Evolutionary conservation across 2,888 invertebrate genomes (phyloP), one percentile per base, ranked within the genome.

Genomic region (Osmoderma eremita): DNA sequence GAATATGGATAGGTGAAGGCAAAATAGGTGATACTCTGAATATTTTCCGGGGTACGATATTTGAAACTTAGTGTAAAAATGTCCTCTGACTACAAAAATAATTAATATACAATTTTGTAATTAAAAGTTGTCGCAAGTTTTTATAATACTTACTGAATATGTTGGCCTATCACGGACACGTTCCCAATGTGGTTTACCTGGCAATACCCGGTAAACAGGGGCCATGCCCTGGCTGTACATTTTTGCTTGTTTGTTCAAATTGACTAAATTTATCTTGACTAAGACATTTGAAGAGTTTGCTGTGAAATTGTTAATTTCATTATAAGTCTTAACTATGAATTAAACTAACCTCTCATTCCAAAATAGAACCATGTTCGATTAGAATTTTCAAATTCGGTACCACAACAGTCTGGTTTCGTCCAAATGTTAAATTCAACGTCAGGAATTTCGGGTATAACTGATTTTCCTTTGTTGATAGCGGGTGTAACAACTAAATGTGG

Each of bases 341-440:
- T 15, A 1, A 10, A 58, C 54, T 73, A 84, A 83, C 89, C 84
- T 83, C 81, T 83, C 56, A 96, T 83, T 6, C 93, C 94, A 82
- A 96, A 96, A 81, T 94, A 91, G 83, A 96, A 96, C 96, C 96
- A 96, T 1, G 95, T 94, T 71, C 95, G 86, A 80, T 95, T 95
- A 58, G 90, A 91, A 86, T 95, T 95, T 81, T 95, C 93, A 85
- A 88, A 94, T 75, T 90, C 90, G 0, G 95, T 95, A 20, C 93
- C 94, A 48, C 87, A 89, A 83, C 95, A 95, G 81, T 96, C 96
- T 0, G 94, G 94, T 75, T 89, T 88, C 0, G 95, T 95, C 95
- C 95, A 95, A 54, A 95, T 82, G 80, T 95, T 94, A 79, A 93
- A 94, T 82, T 95, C 95, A 82, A 88, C 90, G 77, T 91, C 91